Conservation (phyloP, 2,797 vertebrate species). For the Clarias platycephalus region DNA sequence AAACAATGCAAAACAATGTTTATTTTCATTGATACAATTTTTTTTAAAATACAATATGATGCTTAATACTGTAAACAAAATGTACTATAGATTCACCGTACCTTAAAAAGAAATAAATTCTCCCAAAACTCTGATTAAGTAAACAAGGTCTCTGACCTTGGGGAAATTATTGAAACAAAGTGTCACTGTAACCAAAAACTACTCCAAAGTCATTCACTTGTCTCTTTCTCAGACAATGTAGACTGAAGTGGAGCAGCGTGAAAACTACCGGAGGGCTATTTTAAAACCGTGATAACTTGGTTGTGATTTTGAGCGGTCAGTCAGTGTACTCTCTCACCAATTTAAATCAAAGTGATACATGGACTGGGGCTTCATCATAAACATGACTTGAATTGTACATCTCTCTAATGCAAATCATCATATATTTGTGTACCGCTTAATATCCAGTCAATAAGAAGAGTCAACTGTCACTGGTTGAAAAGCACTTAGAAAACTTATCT, state of each 20-base stretch:
- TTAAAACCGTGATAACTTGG: background rate
- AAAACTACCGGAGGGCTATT: background rate
- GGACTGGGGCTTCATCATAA: background rate
- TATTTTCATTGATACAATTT: background rate
- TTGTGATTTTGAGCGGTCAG: background rate
- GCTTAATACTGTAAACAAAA: background rate
- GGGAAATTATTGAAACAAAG: background rate
- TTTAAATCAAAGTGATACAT: background rate
- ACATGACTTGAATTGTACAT: background rate
- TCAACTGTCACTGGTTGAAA: background rate
- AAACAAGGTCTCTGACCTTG: background rate
- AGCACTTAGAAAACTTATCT: background rate
- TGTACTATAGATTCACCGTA: background rate
- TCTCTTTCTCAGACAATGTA: background rate
- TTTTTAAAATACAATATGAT: background rate
- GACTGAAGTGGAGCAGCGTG: background rate
- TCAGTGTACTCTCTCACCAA: background rate
- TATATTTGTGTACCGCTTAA: background rate
- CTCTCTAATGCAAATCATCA: background rate
- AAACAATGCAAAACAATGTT: background rate
- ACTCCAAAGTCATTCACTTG: background rate
- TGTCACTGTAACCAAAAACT: background rate
- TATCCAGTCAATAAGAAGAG: background rate
- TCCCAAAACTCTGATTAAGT: background rate
- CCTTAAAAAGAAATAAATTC: background rate